Base-by-base conservation (phyloP, 2,888 invertebrate genomes). In the Hypomecis atomaria region DNA sequence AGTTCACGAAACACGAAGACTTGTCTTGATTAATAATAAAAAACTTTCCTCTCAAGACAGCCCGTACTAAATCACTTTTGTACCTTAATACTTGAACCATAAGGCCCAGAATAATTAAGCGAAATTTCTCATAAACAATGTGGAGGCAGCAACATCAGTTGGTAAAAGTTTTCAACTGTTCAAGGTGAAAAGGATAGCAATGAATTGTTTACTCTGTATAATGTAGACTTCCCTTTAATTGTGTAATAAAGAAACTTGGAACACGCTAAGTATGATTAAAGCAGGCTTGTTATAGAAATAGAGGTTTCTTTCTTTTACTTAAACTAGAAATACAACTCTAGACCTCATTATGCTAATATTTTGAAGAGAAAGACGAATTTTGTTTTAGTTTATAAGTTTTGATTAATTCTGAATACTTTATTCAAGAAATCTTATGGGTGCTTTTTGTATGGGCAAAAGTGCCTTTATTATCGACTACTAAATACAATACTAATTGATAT, bases 11-110 rank as follows among this genome's bases (percentile, higher is more conserved):
- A 59, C 45, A 56, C 49, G 55, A 67, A 61, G 59, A 49, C 62
- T 66, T 61, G 58, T 57, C 62, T 66, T 66, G 58, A 69, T 69
- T 71, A 67, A 61, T 69, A 71, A 67, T 65, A 67, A 63, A 63
- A 63, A 69, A 67, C 64, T 69, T 69, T 65, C 36, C 34, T 57
- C 23, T 53, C 52, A 58, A 55, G 58, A 44, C 63, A 23, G 11
- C 33, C 10, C 11, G 11, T 33, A 34, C 33, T 49, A 48, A 50
- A 45, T 56, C 11, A 53, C 54, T 48, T 52, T 50, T 53, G 23
- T 59, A 57, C 66, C 58, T 44, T 67, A 67, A 8, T 6, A 11
- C 66, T 44, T 53, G 13, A 40, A 38, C 37, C 37, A 56, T 58
- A 65, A 50, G 62, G 62, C 33, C 57, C 53, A 55, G 64, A 65